These are phyloP conservation scores for Maccullochella peelii DNA, from an alignment of 2,113 vertebrate species.

Conservation along the genomic window DNA sequence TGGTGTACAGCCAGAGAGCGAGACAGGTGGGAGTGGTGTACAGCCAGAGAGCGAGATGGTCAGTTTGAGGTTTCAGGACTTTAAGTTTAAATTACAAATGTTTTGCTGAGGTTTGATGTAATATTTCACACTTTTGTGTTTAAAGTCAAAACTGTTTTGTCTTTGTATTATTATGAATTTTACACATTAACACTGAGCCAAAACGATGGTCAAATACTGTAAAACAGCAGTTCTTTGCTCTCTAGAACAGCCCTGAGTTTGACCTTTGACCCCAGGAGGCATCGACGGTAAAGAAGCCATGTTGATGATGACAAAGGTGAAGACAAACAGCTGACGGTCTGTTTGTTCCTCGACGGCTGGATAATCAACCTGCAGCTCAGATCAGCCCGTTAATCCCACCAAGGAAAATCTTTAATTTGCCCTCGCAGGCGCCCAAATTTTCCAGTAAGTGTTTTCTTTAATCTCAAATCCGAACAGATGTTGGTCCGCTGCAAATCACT, in stretches of 20 bases:
- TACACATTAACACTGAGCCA: too few relatives aligned
- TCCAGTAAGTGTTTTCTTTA: slow-evolving; percentile 37
- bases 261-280: background rate
- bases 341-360: slow-evolving; percentile 11
- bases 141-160: too few relatives aligned
- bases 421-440: slow-evolving; percentile 21
- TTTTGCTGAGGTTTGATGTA: too few relatives aligned
- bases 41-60: too few relatives aligned
- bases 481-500: background rate
- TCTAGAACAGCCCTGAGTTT: background rate
- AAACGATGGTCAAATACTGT: too few relatives aligned
- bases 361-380: slow-evolving; percentile 20
- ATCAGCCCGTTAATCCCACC: slow-evolving; percentile 40
- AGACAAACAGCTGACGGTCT: background rate
- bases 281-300: too few relatives aligned
- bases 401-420: slow-evolving; percentile 38
- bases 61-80: too few relatives aligned
- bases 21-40: too few relatives aligned
- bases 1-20: too few relatives aligned
- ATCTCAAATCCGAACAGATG: slow-evolving; percentile 44
- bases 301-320: background rate
- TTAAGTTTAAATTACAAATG: too few relatives aligned
- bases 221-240: background rate
- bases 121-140: too few relatives aligned
- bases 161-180: too few relatives aligned